Evolutionary conservation across 2,113 vertebrate species (phyloP), one percentile per base, ranked within the genome.

Genomic region (Calyptomena viridis): DNA sequence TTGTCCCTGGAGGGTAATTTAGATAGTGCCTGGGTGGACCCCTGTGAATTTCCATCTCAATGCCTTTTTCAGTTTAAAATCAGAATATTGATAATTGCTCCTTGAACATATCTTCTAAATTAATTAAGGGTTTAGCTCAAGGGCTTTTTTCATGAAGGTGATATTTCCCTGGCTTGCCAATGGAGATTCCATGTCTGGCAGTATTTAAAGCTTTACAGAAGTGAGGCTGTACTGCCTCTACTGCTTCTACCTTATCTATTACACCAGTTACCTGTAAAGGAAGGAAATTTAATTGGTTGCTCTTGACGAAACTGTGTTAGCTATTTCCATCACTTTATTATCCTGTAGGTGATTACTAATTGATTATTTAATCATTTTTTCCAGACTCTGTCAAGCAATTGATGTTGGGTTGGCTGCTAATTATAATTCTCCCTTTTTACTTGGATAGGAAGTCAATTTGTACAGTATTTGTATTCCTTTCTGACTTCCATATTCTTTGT

Each of bases 121-220:
- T 80, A 89, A 95, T 95, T 91, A 91, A 84, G 31, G n/a, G 30
- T 74, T 81, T 94, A 59, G 28, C 27, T 87, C 60, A 40, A 91
- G 68, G 27, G 14, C 2, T 35, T 63, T 77, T 81, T 74, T 75
- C 9, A 56, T 49, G 28, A 62, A 84, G 33, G 64, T 89, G 74
- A 15, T 91, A 75, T 79, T 91, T 93, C 24, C 35, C 40, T 67
- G 37, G 39, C 27, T 84, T 75, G 39, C 62, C 71, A 79, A 4
- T 56, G 39, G 66, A 87, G 9, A 28, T 60, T 89, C 49, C 14
- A 25, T 42, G 33, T 44, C 66, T 79, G n/a, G n/a, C 44, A 76
- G 19, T 47, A 12, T 73, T 89, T 52, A 89, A 87, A 77, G 14
- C 25, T 87, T 87, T 81, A 49, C 19, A 62, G 62, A 69, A 72